Percentiles rank a stretch among this genome's conserved stretches.
These are phyloP conservation scores for Pseudeuparius sepicola DNA, from an alignment of 2,888 invertebrate genomes.

Conservation along the genomic window DNA sequence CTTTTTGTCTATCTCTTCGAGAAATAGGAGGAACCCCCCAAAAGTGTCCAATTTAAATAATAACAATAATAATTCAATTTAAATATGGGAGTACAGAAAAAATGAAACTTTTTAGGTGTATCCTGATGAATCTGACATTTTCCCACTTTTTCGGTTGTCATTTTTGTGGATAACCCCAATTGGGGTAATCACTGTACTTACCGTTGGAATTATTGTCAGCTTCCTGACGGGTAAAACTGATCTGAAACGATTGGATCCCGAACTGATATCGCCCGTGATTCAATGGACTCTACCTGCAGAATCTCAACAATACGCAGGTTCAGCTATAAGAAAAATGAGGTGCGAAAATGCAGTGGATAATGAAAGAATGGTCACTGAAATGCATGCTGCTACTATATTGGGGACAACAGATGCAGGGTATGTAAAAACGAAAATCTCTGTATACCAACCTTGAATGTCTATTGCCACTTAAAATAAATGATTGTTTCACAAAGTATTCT, in stretches of 20 bases:
- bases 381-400: slow-evolving; percentile 1
- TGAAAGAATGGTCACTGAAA: slow-evolving; percentile 20
- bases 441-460: not conserved
- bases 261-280: slow-evolving; percentile 50
- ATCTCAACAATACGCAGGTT: slow-evolving; percentile 26
- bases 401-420: slow-evolving; percentile 2
- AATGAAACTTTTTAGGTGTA: slow-evolving; percentile 22
- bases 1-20: too few species aligned
- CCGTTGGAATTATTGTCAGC: slow-evolving; percentile 58
- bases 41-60: too few species aligned
- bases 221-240: slow-evolving; percentile 46
- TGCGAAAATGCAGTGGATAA: slow-evolving; percentile 19
- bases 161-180: slow-evolving; percentile 76
- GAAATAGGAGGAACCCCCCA: too few species aligned
- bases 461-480: not conserved
- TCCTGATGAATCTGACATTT: slow-evolving; percentile 46
- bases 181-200: slow-evolving; percentile 54
- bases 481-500: too few species aligned
- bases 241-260: slow-evolving; percentile 44
- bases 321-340: slow-evolving; percentile 24
- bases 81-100: too few species aligned
- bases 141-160: slow-evolving; percentile 66
- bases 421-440: not conserved
- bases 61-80: too few species aligned
- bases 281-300: slow-evolving; percentile 40